Conservation (phyloP, 2,113 vertebrate species). For the Poicephalus meyeri region DNA sequence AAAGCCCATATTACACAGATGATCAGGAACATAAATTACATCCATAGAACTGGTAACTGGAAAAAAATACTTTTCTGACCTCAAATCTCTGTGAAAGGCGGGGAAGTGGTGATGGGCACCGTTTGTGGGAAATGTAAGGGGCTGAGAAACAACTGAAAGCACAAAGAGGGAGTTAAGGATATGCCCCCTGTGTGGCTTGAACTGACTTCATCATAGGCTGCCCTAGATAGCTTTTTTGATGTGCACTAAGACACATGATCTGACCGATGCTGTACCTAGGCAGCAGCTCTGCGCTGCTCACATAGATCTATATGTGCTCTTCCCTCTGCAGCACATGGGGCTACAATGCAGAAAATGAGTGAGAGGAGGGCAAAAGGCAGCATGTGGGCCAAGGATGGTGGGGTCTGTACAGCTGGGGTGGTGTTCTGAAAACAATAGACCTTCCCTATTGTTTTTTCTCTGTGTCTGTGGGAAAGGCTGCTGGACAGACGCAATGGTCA, state of each 20-base stretch:
- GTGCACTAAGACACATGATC: background rate
- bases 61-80: too few relatives aligned
- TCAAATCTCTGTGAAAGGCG: background rate
- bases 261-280: fast-evolving
- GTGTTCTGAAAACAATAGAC: background rate
- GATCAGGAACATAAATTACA: too few relatives aligned
- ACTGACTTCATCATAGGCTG: background rate
- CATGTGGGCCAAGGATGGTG: fast-evolving
- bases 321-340: background rate
- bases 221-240: background rate
- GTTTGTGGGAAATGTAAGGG: background rate
- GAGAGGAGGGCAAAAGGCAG: background rate
- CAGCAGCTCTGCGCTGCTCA: background rate
- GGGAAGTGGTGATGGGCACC: background rate
- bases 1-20: too few relatives aligned
- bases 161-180: background rate
- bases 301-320: background rate
- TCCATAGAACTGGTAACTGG: too few relatives aligned
- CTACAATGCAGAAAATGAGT: fast-evolving
- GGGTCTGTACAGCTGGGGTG: background rate
- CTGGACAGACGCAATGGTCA: background rate
- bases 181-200: background rate
- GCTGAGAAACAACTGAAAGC: background rate
- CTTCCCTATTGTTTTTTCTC: background rate
- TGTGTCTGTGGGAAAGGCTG: background rate